Percentiles rank a stretch among this genome's conserved stretches.
These are phyloP conservation scores for Tiphia femorata DNA, from an alignment of 2,888 invertebrate species.

Conservation along the genomic window DNA sequence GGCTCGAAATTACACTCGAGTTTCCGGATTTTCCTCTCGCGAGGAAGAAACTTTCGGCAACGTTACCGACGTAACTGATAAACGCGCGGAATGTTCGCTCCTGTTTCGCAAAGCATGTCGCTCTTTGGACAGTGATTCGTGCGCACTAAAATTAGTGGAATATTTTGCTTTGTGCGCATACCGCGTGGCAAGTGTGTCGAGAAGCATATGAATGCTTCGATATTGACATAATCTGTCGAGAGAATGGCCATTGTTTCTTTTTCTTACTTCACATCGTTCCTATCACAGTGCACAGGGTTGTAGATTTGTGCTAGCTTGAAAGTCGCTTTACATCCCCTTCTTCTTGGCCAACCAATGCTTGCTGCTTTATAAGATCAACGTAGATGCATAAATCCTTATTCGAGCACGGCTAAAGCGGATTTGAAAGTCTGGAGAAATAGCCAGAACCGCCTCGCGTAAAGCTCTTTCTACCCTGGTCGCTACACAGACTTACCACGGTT, in stretches of 20 bases:
- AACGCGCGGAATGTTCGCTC: too few species aligned
- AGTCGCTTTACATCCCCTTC: not conserved
- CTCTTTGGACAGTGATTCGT: too few species aligned
- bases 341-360: not conserved
- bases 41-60: too few species aligned
- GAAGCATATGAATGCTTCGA: too few species aligned
- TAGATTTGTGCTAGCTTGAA: not conserved
- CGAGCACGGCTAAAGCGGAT: slow-evolving; percentile 22
- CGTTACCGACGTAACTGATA: too few species aligned
- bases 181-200: too few species aligned
- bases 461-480: not conserved
- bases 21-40: not conserved
- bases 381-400: slow-evolving; percentile 27
- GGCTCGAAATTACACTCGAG: slow-evolving; percentile 10
- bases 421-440: slow-evolving; percentile 9
- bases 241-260: not conserved
- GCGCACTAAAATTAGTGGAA: too few species aligned
- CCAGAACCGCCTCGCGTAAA: not conserved
- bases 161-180: too few species aligned
- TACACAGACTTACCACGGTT: not conserved
- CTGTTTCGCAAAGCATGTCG: too few species aligned
- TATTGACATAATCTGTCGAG: not conserved
- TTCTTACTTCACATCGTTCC: too few species aligned
- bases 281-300: too few species aligned
- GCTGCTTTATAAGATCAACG: slow-evolving; percentile 26